Percentiles rank a stretch among this genome's conserved stretches.
Evolutionary conservation across 2,113 vertebrate species (phyloP).

Genomic region (Leptodactylus fuscus): DNA sequence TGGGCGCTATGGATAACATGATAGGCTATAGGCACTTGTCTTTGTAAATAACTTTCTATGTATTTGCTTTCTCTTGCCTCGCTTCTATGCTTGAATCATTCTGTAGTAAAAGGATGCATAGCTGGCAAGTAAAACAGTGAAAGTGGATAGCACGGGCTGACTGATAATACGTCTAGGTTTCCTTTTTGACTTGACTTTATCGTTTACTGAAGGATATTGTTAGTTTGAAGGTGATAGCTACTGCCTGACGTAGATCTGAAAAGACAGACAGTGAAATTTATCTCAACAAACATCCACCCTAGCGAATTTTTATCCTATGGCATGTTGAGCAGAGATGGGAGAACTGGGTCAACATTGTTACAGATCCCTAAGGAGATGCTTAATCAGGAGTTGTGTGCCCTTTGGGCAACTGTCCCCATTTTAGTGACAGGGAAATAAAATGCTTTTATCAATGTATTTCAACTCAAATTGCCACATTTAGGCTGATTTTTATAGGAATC

Average conservation of each 20-base stretch:
- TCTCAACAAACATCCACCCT: slow-evolving; percentile 75
- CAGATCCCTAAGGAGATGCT: slow-evolving; percentile 48
- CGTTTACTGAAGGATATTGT: slow-evolving; percentile 80
- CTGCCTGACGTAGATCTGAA: slow-evolving; percentile 64
- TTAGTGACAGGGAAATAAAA: slow-evolving; percentile 59
- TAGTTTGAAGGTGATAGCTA: slow-evolving; percentile 77
- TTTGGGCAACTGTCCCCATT: slow-evolving; percentile 57
- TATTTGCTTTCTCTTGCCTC: not conserved
- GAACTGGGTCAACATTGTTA: slow-evolving; percentile 53
- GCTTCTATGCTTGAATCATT: slow-evolving; percentile 63
- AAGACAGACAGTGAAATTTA: slow-evolving; percentile 78
- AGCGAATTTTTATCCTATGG: slow-evolving; percentile 70
- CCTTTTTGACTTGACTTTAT: slow-evolving; percentile 80
- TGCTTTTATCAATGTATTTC: slow-evolving; percentile 58
- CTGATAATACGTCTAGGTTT: slow-evolving; percentile 82
- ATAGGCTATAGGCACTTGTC: too few species aligned
- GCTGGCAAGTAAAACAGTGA: slow-evolving; percentile 77
- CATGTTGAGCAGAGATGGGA: slow-evolving; percentile 55
- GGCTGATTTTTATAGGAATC: slow-evolving; percentile 58
- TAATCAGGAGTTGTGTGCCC: slow-evolving; percentile 54
- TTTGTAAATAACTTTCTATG: not conserved
- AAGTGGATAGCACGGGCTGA: slow-evolving; percentile 77
- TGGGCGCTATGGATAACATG: too few species aligned
- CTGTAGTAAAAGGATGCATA: slow-evolving; percentile 74
- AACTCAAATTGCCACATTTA: slow-evolving; percentile 59